Base-by-base conservation (phyloP, 2,888 invertebrate genomes). In the Monochamus alternatus region DNA sequence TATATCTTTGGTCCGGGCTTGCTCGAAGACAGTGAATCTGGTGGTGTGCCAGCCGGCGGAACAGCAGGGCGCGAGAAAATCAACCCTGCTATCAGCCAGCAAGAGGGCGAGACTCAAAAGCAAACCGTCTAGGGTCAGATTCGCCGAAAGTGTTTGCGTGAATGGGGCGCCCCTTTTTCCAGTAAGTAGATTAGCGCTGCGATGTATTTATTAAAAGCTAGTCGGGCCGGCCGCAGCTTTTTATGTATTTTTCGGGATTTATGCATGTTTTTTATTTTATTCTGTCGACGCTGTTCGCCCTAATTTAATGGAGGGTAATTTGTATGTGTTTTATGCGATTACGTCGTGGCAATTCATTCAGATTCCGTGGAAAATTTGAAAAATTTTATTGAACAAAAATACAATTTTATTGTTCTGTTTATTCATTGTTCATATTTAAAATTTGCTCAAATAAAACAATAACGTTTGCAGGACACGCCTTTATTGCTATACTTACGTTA, bases 101-200 rank as follows among this genome's bases (percentile, higher is more conserved):
- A 97, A 97, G 89, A 92, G 96, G 77, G 97, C 96, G 5, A 91
- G 95, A 84, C 90, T 97, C 76, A 92, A 94, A 80, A 93, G 93
- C 52, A 93, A 96, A 85, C 97, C 97, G 0, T 95, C 95, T 43
- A 91, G 96, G 79, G 97, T 97, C 0, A 90, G 97, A 68, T 97
- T 97, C 86, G 97, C 97, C 0, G 97, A 97, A 87, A 95, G 96
- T 59, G 96, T 96, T 44, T 95, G 95, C 86, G 92, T 96, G 75
- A 96, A 96, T 89, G 96, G 96, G 67, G 94, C 95, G 0, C 95
- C 95, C 9, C 90, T 95, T 86, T 95, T 95, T 89, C 94, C 95
- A 82, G 95, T 95, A 88, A 91, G 92, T 89, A 10, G 60, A 60
- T 68, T 68, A 59, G 14, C 14, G 62, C 9, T 47, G 47, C 12